phyloP scores from a whole-genome alignment of 2,797 vertebrate genomes.

The Rhinogobio ventralis region DNA sequence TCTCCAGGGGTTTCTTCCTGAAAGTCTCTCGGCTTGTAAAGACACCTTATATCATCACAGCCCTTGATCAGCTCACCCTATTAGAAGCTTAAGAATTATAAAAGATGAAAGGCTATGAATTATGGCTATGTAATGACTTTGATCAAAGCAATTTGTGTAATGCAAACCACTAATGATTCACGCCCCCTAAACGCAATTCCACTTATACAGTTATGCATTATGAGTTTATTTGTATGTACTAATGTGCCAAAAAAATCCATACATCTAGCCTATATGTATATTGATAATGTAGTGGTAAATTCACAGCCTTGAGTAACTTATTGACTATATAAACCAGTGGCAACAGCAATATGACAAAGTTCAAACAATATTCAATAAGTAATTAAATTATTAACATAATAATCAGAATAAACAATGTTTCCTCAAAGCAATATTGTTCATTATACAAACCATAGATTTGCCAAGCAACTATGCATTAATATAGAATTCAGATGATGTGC shows the following conservation, averaged over 20 bases:
- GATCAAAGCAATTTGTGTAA: constrained; percentile 50
- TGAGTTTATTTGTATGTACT: background rate
- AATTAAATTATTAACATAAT: background rate
- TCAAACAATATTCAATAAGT: background rate
- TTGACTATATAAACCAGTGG: background rate
- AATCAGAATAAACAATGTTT: background rate
- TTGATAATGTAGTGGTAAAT: background rate
- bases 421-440: constrained; percentile 1
- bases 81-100: constrained; percentile 47
- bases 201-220: constrained; percentile 3
- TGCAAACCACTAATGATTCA: constrained; percentile 43
- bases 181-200: constrained; percentile 2
- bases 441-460: background rate
- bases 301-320: background rate
- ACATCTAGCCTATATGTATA: background rate
- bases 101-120: constrained; percentile 43
- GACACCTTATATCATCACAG: constrained; percentile 43
- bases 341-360: background rate
- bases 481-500: background rate
- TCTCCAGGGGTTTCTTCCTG: constrained; percentile 35
- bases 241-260: background rate
- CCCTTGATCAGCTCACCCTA: constrained; percentile 52
- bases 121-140: constrained; percentile 33
- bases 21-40: constrained; percentile 27
- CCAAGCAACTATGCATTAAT: background rate